Evolutionary conservation across 2,888 invertebrate species (phyloP).

Genomic region (Lamellibrachia columna): DNA sequence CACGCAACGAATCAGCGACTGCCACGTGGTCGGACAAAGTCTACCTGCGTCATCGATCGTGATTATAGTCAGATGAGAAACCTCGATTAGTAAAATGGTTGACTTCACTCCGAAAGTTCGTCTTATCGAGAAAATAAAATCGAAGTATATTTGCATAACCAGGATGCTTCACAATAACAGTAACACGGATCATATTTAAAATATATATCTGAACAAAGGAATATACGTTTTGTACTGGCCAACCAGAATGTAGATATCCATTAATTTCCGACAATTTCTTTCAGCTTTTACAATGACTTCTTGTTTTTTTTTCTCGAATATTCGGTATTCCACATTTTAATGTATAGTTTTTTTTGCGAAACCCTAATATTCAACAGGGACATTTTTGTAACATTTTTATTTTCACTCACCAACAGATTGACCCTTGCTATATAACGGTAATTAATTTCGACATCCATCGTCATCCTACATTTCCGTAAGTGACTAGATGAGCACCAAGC

Average conservation of each 20-base stretch:
- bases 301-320: too few species aligned
- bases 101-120: background rate
- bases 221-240: background rate
- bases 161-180: background rate
- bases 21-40: background rate
- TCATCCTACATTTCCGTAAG: too few species aligned
- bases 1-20: background rate
- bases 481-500: too few species aligned
- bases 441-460: too few species aligned
- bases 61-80: background rate
- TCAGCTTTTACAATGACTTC: too few species aligned
- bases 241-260: background rate
- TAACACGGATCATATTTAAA: background rate
- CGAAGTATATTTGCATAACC: background rate
- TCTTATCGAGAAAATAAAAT: background rate
- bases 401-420: too few species aligned
- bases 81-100: background rate
- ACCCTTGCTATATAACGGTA: too few species aligned
- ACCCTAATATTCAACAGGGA: too few species aligned
- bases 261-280: background rate
- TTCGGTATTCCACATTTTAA: too few species aligned
- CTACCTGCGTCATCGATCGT: background rate
- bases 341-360: too few species aligned
- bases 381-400: too few species aligned
- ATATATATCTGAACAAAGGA: background rate